Percentiles rank a stretch among this genome's conserved stretches.
Conservation (phyloP, 2,113 vertebrate species). For the Lagopus leucura region DNA sequence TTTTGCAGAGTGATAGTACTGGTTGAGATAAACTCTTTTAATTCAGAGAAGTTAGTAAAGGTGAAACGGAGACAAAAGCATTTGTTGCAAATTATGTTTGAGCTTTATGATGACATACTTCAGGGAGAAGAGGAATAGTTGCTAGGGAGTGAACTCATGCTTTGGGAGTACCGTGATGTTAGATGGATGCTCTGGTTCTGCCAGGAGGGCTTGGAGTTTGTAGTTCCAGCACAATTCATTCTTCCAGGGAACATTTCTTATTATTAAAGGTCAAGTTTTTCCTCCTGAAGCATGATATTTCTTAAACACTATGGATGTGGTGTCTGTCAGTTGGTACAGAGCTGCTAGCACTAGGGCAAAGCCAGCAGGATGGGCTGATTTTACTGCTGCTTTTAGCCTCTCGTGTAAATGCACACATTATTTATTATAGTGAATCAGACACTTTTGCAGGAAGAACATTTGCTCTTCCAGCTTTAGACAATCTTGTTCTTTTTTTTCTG, state of each 20-base stretch:
- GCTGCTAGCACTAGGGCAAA: not conserved
- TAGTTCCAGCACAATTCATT: not conserved
- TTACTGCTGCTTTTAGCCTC: not conserved
- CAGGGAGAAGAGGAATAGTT: not conserved
- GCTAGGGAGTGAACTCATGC: not conserved
- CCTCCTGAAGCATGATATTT: not conserved
- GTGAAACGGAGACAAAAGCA: conserved; percentile 31
- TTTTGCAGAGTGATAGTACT: not conserved
- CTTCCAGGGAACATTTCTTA: not conserved
- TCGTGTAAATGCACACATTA: not conserved
- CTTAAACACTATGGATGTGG: not conserved
- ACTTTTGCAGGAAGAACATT: conserved; percentile 39
- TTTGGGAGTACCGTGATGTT: not conserved
- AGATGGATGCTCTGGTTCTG: not conserved
- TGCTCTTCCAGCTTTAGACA: conserved; percentile 10
- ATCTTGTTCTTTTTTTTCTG: conserved; percentile 40
- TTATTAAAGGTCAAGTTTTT: not conserved
- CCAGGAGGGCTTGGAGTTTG: not conserved
- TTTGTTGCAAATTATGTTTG: conserved; percentile 38
- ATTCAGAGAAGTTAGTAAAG: conserved; percentile 12
- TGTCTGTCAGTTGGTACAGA: not conserved
- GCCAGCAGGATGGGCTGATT: not conserved
- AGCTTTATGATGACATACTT: conserved; percentile 1
- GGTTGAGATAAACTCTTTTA: conserved; percentile 39
- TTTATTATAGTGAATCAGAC: not conserved